Conservation (phyloP, 1,140 invertebrate genomes). For the Mizuhopecten yessoensis region DNA sequence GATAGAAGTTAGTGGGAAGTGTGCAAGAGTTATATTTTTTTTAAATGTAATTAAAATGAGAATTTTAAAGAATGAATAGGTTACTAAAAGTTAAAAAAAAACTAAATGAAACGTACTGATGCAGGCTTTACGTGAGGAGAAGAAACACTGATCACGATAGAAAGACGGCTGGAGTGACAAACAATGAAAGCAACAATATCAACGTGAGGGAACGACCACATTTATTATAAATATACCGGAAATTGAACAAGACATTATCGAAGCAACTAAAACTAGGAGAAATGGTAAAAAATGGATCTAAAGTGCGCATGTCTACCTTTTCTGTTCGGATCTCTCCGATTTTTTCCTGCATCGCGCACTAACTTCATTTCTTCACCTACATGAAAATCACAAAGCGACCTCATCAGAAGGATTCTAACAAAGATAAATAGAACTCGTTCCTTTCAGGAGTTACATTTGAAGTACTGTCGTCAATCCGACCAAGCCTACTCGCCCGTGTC, state of each 20-base stretch:
- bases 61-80: background rate
- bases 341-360: slow-evolving; percentile 31
- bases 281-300: background rate
- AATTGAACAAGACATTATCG: background rate
- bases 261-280: slow-evolving; percentile 27
- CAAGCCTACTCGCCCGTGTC: too few relatives aligned
- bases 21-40: background rate
- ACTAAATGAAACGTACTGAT: background rate
- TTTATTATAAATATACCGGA: background rate
- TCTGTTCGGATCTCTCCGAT: slow-evolving; percentile 37
- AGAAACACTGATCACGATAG: background rate
- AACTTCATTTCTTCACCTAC: slow-evolving; percentile 38
- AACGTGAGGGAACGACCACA: background rate
- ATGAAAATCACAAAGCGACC: slow-evolving; percentile 9
- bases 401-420: background rate
- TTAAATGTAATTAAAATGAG: background rate
- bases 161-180: slow-evolving; percentile 2
- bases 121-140: background rate
- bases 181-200: slow-evolving; percentile 34
- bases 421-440: background rate
- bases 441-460: too few relatives aligned
- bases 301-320: slow-evolving; percentile 28
- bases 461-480: too few relatives aligned
- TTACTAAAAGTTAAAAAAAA: background rate
- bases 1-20: background rate